These are phyloP conservation scores for Drosophila gunungcola DNA, from an alignment of 1,140 invertebrate genomes.

Conservation along the genomic window DNA sequence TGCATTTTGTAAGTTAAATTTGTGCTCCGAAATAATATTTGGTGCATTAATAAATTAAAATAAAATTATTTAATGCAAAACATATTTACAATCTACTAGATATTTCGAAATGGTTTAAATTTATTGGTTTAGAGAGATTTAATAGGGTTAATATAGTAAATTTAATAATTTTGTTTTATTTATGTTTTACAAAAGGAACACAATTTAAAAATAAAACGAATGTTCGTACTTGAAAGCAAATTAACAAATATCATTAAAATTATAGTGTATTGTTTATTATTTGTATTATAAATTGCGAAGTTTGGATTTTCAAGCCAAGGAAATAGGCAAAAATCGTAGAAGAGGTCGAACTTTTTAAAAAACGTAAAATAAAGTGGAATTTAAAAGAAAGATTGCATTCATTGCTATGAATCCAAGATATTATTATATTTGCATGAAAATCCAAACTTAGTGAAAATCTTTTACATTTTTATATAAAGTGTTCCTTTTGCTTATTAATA, in stretches of 20 bases:
- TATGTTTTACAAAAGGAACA: not conserved
- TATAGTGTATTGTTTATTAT: not conserved
- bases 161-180: not conserved
- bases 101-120: constrained; percentile 14
- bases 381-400: no score
- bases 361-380: no score
- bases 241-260: no score
- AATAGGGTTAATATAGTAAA: not conserved
- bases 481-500: constrained; percentile 13
- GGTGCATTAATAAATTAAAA: not conserved
- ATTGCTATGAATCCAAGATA: no score
- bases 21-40: constrained; percentile 13
- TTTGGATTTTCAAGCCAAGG: not conserved
- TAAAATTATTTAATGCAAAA: not conserved
- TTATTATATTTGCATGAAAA: not conserved
- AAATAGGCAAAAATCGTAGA: no score
- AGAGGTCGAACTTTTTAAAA: not conserved
- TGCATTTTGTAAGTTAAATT: constrained; percentile 12
- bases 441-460: not conserved
- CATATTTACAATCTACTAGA: constrained; percentile 27
- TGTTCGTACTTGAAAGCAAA: no score
- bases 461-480: constrained; percentile 1
- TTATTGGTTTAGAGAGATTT: constrained; percentile 45
- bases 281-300: not conserved
- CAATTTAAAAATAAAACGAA: not conserved